Base-by-base conservation (phyloP, 2,113 vertebrate species). In the Callocephalon fimbriatum region DNA sequence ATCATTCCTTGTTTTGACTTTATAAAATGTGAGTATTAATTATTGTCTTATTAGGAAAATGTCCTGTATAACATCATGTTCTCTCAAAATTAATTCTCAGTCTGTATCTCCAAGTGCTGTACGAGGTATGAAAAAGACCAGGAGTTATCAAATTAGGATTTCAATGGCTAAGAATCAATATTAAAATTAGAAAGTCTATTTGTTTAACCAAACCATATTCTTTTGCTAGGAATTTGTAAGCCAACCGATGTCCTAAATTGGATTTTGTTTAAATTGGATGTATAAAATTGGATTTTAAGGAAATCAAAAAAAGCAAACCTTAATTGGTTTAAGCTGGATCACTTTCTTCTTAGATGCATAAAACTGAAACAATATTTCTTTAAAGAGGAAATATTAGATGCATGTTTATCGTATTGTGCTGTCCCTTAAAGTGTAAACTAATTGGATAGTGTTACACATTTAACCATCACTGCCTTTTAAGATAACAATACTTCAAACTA, bases 171-270 rank as follows among this genome's bases (percentile, higher is more conserved):
- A 90, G 81, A 93, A 95, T 96, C 65, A 91, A 92, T 93, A 97
- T 66, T 68, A 96, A 94, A 95, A 95, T 93, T 66, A 95, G 51
- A 89, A 94, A 86, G 51, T 84, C 79, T 92, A 63, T 88, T 94
- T 95, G 31, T 50, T 90, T 79, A 84, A 59, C 51, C 15, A 94
- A 74, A 84, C 67, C 84, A 84, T 48, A 80, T 74, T 65, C 42
- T 81, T 80, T 84, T 65, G 58, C 50, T 5, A 4, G 23, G 37
- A 79, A 62, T 86, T 62, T 12, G 6, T 37, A 76, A 87, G 67
- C 22, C 63, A 84, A 47, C 54, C n/a, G 66, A 78, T 61, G 51
- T 56, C 38, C 48, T 88, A 86, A 95, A 96, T 54, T 92, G 65
- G 88, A 92, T 95, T 96, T 94, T 91, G 15, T 70, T 92, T 81